Evolutionary conservation across 2,113 vertebrate genomes (phyloP).

Genomic region (Laticauda laticaudata): DNA sequence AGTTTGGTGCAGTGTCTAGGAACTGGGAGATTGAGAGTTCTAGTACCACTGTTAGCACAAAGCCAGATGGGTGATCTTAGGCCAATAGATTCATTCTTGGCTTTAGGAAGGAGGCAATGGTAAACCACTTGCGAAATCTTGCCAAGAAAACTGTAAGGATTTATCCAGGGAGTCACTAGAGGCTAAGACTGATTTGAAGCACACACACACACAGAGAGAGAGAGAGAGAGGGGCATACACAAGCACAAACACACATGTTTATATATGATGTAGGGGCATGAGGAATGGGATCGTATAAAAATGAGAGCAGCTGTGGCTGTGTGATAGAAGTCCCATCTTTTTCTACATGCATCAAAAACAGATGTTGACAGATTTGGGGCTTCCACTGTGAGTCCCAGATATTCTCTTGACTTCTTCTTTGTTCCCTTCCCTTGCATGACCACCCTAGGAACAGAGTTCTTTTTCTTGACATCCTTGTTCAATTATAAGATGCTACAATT

Average conservation of each 20-base stretch:
- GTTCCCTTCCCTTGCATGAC: background rate
- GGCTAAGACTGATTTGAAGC: background rate
- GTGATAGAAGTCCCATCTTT: background rate
- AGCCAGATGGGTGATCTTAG: background rate
- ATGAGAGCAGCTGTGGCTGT: background rate
- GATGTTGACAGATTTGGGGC: background rate
- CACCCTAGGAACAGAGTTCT: background rate
- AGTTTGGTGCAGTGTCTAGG: background rate
- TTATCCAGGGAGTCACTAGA: background rate
- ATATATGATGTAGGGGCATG: background rate
- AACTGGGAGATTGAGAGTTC: background rate
- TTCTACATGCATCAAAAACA: background rate
- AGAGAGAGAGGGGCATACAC: no score
- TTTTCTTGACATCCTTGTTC: background rate
- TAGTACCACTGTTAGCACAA: background rate
- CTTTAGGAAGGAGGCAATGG: background rate
- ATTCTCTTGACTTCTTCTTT: background rate
- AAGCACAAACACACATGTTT: background rate
- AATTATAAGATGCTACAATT: background rate
- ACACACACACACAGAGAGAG: rapidly evolving
- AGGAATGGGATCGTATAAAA: background rate
- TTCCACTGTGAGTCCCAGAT: background rate
- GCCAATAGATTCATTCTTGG: background rate
- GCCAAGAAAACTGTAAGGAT: background rate
- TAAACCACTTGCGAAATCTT: background rate